Conservation (phyloP, 2,888 invertebrate species). For the Orgyia antiqua region DNA sequence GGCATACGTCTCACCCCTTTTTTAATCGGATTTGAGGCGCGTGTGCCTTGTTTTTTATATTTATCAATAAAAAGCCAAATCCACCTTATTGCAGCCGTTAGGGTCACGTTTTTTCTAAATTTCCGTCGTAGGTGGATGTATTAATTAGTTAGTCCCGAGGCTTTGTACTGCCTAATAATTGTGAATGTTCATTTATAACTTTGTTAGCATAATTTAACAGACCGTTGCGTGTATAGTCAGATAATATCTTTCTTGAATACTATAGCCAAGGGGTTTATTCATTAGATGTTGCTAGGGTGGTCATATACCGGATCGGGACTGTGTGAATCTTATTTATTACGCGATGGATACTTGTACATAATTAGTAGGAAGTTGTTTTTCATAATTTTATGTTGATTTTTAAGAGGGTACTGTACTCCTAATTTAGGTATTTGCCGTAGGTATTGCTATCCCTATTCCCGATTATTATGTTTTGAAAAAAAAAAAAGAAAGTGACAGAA, state of each 20-base stretch:
- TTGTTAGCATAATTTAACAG: constrained; percentile 59
- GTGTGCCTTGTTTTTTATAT: constrained; percentile 61
- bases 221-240: constrained; percentile 35
- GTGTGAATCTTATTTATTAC: constrained; percentile 23
- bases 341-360: constrained; percentile 6
- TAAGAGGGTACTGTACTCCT: no score
- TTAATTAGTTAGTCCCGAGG: constrained; percentile 58
- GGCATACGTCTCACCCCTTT: constrained; percentile 69
- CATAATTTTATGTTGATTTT: no score
- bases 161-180: constrained; percentile 38
- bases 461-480: no score
- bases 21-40: constrained; percentile 73
- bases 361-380: constrained; percentile 7
- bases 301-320: constrained; percentile 25
- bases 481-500: no score
- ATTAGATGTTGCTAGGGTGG: constrained; percentile 27
- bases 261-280: constrained; percentile 27
- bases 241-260: constrained; percentile 34
- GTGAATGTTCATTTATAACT: constrained; percentile 56
- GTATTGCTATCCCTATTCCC: no score
- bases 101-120: constrained; percentile 58
- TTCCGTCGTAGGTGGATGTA: constrained; percentile 65
- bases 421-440: no score
- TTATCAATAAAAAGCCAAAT: constrained; percentile 59
- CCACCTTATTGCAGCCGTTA: constrained; percentile 71